These are phyloP conservation scores for Falco naumanni DNA, from an alignment of 2,797 vertebrate species.

Conservation along the genomic window DNA sequence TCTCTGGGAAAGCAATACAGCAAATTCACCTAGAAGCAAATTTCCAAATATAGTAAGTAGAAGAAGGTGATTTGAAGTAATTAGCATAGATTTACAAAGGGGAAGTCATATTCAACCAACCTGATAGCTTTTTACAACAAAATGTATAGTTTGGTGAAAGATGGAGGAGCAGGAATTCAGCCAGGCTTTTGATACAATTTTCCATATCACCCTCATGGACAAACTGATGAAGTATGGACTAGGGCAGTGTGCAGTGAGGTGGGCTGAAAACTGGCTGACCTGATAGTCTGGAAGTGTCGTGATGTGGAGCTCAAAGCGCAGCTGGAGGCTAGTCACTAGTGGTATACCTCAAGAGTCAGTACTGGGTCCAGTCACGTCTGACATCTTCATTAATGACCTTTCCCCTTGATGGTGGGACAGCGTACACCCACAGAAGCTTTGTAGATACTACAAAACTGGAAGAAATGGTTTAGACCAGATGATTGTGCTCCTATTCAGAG, in stretches of 20 bases:
- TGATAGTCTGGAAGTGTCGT: background rate
- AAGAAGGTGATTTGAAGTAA: background rate
- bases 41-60: background rate
- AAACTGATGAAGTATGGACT: background rate
- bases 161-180: background rate
- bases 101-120: background rate
- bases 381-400: background rate
- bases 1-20: background rate
- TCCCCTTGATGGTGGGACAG: rapidly evolving
- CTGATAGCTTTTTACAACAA: background rate
- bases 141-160: background rate
- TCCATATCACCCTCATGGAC: background rate
- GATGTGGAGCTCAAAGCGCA: background rate
- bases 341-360: background rate
- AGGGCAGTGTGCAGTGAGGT: background rate
- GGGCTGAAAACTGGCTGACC: background rate
- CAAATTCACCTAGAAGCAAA: background rate
- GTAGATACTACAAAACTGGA: background rate
- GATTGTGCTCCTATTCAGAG: background rate
- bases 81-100: background rate
- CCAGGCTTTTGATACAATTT: background rate
- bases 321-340: background rate
- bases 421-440: background rate
- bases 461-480: background rate
- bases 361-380: background rate